phyloP scores from a whole-genome alignment of 2,888 invertebrate species.

The Stramonita haemastoma region DNA sequence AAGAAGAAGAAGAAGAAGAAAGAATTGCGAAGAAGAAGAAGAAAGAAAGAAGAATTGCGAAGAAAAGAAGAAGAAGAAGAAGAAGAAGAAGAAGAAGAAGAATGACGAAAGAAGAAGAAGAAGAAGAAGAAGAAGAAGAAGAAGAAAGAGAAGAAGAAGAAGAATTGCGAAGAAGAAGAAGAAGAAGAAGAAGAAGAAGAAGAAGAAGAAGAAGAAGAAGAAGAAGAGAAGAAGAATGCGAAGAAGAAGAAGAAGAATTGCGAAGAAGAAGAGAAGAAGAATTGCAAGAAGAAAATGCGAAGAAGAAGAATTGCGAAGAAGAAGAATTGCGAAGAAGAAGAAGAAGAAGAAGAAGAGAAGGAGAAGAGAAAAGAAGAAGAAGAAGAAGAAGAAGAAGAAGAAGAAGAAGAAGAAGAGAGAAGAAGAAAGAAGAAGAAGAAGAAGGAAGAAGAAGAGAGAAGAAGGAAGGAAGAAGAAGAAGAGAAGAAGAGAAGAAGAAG shows the following conservation, averaged over 20 bases:
- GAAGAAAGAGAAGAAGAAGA: background rate
- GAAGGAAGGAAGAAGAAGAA: background rate
- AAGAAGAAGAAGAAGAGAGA: too few relatives aligned
- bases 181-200: too few relatives aligned
- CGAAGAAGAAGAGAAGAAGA: background rate
- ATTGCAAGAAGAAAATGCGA: background rate
- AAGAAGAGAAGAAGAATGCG: too few relatives aligned
- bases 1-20: background rate
- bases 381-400: too few relatives aligned
- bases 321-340: too few relatives aligned
- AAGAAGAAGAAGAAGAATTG: background rate
- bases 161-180: too few relatives aligned
- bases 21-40: background rate
- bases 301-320: background rate
- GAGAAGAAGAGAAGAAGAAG: background rate
- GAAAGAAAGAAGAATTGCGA: background rate
- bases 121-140: too few relatives aligned
- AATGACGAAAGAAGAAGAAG: background rate
- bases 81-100: too few relatives aligned
- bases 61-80: background rate
- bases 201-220: too few relatives aligned
- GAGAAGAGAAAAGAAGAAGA: too few relatives aligned
- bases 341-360: background rate
- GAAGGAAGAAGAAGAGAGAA: too few relatives aligned
- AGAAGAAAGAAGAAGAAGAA: too few relatives aligned